Base-by-base conservation (phyloP, 2,113 vertebrate genomes). In the Pterocles orientalis region DNA sequence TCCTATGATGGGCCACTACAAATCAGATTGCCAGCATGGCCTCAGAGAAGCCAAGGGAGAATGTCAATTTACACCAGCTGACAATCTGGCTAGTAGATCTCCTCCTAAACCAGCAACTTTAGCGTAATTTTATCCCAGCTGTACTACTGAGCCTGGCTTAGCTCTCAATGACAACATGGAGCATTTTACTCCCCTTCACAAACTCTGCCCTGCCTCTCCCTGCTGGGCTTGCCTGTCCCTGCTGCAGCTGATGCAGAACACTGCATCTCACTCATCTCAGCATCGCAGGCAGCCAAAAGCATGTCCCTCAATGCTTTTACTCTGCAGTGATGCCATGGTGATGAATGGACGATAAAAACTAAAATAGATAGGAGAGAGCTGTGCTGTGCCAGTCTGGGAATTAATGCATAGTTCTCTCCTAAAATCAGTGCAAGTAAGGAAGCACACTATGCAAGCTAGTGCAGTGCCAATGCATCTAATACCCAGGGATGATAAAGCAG, bases 391-490 rank as follows among this genome's bases (percentile, higher is more conserved):
- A 61, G 50, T 28, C 54, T 56, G 41, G 53, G 50, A 87, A 58
- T 19, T 29, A 34, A 64, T 41, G 50, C 50, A 57, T 0, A 29
- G 26, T 33, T 45, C 77, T 60, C 77, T 45, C 7, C 34, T 34
- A 48, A 51, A 47, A 61, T 7, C 45, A 48, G 20, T 8, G 33
- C n/a, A n/a, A 60, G 69, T 13, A 60, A 51, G 43, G 43, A 65
- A 70, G 57, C 31, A 75, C 23, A 6, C 26, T 36, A 12, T 21
- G 54, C 12, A 79, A 64, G 36, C 8, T 6, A 51, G 48, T 2
- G 18, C 54, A 33, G 66, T 12, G 50, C 19, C 62, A 21, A 0
- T 0, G 41, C 24, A 18, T 41, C 1, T 2, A 57, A 62, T 2
- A 47, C 34, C 34, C 18, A 8, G 43, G 56, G 41, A 62, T 5